Conservation (phyloP, 1,140 invertebrate species). For the Pygmarrhopalites habei region DNA sequence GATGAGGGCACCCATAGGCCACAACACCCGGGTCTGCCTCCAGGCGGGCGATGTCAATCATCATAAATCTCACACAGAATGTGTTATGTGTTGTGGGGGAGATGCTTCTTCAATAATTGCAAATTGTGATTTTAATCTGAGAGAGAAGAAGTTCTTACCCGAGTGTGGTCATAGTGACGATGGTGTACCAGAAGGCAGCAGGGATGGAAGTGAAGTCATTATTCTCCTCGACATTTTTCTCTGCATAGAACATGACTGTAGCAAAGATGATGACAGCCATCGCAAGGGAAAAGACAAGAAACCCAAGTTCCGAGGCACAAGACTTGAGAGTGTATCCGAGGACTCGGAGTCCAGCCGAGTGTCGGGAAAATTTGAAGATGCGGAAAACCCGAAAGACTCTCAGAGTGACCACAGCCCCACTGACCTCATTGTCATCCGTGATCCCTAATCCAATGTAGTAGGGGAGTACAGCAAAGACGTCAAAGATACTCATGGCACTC, state of each 20-base stretch:
- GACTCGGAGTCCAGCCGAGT: slow-evolving; percentile 96
- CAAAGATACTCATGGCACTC: slow-evolving; percentile 97
- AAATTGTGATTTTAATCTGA: too few species aligned
- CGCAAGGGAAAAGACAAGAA: slow-evolving; percentile 96
- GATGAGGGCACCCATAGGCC: too few species aligned
- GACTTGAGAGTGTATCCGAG: slow-evolving; percentile 98
- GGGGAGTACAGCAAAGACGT: slow-evolving; percentile 98
- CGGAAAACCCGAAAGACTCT: slow-evolving; percentile 97
- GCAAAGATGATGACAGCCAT: slow-evolving; percentile 92
- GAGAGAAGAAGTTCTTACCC: slow-evolving; percentile 79
- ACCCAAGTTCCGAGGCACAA: slow-evolving; percentile 97
- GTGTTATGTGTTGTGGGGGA: too few species aligned
- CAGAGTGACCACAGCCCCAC: slow-evolving; percentile 94
- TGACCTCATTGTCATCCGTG: slow-evolving; percentile 94
- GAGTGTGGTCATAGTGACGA: slow-evolving; percentile 89
- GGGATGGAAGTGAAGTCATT: slow-evolving; percentile 99
- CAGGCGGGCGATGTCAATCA: too few species aligned
- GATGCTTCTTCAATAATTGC: too few species aligned
- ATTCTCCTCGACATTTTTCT: slow-evolving; percentile 73
- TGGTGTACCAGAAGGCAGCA: slow-evolving; percentile 78
- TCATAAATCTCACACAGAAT: too few species aligned
- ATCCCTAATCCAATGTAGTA: slow-evolving; percentile 97
- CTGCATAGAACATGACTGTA: too few species aligned
- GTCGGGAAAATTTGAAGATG: slow-evolving; percentile 99
- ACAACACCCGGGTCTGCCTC: too few species aligned